phyloP scores from a whole-genome alignment of 2,113 vertebrate genomes.

The Silurus asotus region DNA sequence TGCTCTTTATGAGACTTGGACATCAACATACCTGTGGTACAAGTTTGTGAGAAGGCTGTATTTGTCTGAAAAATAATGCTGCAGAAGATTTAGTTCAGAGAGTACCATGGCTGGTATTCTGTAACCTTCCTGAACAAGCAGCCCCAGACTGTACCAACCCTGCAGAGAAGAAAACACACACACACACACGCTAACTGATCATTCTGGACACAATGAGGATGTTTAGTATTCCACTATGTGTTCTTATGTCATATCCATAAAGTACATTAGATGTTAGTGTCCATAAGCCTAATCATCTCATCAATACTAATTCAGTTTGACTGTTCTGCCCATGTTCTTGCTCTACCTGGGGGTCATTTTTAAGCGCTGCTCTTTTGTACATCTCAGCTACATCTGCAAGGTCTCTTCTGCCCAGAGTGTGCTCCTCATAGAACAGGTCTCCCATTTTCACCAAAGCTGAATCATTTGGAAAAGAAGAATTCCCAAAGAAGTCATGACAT shows the following conservation, averaged over 20 bases:
- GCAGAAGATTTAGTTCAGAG: constrained; percentile 65
- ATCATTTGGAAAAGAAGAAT: background rate
- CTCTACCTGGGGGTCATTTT: constrained; percentile 73
- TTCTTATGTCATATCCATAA: background rate
- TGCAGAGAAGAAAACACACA: constrained; percentile 47
- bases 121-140: constrained; percentile 71
- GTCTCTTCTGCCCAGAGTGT: constrained; percentile 53
- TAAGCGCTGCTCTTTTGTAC: constrained; percentile 74
- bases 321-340: background rate
- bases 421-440: constrained; percentile 68
- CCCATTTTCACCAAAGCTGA: constrained; percentile 76
- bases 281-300: background rate
- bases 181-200: background rate
- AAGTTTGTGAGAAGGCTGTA: constrained; percentile 62
- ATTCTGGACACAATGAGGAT: background rate
- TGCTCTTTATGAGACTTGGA: background rate
- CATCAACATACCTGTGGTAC: constrained; percentile 65
- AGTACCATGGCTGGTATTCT: constrained; percentile 63
- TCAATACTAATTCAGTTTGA: background rate
- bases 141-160: constrained; percentile 78
- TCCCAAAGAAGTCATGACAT: background rate
- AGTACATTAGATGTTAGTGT: background rate
- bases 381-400: constrained; percentile 68
- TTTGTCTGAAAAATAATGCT: constrained; percentile 62
- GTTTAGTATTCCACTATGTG: background rate